phyloP scores from a whole-genome alignment of 2,888 invertebrate species.

The Polietes domitor region DNA sequence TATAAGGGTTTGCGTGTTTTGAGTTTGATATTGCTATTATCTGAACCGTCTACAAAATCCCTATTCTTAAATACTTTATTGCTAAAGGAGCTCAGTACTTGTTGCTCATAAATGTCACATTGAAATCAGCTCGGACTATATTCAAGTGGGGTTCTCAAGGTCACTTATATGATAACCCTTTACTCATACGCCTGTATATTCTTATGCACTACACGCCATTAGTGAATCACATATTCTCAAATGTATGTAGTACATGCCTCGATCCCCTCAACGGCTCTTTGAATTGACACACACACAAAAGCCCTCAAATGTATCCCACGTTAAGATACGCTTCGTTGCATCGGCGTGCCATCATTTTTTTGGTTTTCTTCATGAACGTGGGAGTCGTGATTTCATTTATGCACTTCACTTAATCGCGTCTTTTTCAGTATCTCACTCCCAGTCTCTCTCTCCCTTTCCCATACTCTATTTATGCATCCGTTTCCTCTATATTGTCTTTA shows the following conservation, averaged over 20 bases:
- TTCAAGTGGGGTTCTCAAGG: no score
- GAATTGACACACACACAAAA: conserved; percentile 1
- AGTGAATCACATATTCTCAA: not conserved
- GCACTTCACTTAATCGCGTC: not conserved
- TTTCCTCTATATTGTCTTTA: not conserved
- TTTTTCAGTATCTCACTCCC: not conserved
- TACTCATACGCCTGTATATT: not conserved
- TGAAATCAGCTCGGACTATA: no score
- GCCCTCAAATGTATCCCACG: no score
- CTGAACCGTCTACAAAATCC: no score
- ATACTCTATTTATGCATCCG: not conserved
- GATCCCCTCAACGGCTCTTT: not conserved
- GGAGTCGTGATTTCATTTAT: conserved; percentile 8
- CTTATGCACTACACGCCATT: not conserved
- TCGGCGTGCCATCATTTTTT: not conserved
- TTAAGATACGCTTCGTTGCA: not conserved
- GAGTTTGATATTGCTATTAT: no score
- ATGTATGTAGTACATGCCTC: not conserved
- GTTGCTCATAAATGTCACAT: no score
- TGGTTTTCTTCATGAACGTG: not conserved
- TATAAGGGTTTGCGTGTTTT: no score
- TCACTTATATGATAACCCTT: no score
- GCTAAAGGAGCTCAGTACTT: no score
- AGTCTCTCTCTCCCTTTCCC: not conserved
- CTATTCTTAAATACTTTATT: no score